Evolutionary conservation across 2,888 invertebrate species (phyloP).

Genomic region (Melinaea menophilus): DNA sequence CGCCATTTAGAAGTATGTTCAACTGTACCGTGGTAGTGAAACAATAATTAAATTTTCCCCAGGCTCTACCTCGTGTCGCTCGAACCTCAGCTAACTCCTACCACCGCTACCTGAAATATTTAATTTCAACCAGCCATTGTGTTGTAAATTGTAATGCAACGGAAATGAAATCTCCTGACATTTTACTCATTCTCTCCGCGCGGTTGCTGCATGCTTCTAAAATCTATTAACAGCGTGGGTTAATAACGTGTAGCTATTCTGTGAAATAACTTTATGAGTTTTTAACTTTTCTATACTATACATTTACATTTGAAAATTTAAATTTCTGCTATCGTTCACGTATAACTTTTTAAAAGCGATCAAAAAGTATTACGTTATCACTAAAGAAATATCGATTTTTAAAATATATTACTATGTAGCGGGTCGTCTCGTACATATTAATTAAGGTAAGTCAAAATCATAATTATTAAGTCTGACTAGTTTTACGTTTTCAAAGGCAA

Average conservation of each 20-base stretch:
- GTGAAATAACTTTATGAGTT: neutral
- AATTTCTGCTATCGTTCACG: too few species aligned
- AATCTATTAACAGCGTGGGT: slow-evolving; percentile 5
- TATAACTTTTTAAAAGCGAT: too few species aligned
- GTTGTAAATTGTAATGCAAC: slow-evolving; percentile 58
- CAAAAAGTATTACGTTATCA: too few species aligned
- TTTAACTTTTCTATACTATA: neutral
- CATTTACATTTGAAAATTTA: too few species aligned
- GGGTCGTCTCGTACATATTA: too few species aligned
- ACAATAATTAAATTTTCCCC: slow-evolving; percentile 73
- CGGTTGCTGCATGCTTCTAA: slow-evolving; percentile 24
- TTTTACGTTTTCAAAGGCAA: too few species aligned
- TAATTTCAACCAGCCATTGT: slow-evolving; percentile 60
- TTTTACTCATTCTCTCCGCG: slow-evolving; percentile 37
- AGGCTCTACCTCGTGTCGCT: slow-evolving; percentile 62
- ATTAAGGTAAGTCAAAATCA: too few species aligned
- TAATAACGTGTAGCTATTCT: neutral
- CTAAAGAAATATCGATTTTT: too few species aligned
- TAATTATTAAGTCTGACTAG: too few species aligned
- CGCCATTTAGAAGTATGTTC: slow-evolving; percentile 67
- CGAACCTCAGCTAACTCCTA: slow-evolving; percentile 64
- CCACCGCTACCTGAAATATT: slow-evolving; percentile 68
- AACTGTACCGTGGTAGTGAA: slow-evolving; percentile 58
- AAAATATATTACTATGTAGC: too few species aligned
- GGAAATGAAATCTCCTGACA: slow-evolving; percentile 59